phyloP scores from a whole-genome alignment of 2,888 invertebrate species.

The Lochmaea capreae region DNA sequence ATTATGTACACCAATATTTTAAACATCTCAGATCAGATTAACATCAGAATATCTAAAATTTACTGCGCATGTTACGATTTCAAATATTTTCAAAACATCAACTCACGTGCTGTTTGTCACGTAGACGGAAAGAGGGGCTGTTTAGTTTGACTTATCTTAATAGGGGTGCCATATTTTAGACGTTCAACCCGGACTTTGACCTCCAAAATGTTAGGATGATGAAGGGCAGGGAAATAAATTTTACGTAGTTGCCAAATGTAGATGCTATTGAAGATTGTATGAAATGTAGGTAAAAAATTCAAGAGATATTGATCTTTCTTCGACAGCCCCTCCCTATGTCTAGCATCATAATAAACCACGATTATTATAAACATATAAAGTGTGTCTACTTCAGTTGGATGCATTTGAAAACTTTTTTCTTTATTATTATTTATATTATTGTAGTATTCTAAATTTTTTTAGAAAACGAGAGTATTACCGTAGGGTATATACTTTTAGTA shows the following conservation, averaged over 20 bases:
- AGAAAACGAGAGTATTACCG: too few species aligned
- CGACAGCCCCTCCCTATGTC: neutral
- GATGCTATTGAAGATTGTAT: neutral
- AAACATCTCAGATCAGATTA: neutral
- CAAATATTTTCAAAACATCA: neutral
- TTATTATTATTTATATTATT: too few species aligned
- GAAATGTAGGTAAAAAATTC: neutral
- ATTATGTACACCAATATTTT: neutral
- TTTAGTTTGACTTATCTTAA: conserved; percentile 10
- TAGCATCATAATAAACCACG: neutral
- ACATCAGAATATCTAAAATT: neutral
- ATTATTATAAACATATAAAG: too few species aligned
- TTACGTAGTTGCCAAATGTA: neutral
- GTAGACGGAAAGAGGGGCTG: conserved; percentile 6
- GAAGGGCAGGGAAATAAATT: neutral
- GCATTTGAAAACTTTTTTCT: too few species aligned
- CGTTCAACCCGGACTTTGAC: neutral
- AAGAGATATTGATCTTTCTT: neutral
- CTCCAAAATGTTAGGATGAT: neutral
- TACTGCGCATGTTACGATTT: neutral
- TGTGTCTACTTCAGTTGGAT: too few species aligned
- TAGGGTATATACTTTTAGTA: too few species aligned
- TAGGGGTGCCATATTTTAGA: conserved; percentile 1
- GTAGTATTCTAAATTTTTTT: too few species aligned
- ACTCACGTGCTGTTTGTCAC: conserved; percentile 2